Evolutionary conservation across 1,140 invertebrate species (phyloP), one percentile per base, ranked within the genome.

Genomic region (Zaprionus ornatus): DNA sequence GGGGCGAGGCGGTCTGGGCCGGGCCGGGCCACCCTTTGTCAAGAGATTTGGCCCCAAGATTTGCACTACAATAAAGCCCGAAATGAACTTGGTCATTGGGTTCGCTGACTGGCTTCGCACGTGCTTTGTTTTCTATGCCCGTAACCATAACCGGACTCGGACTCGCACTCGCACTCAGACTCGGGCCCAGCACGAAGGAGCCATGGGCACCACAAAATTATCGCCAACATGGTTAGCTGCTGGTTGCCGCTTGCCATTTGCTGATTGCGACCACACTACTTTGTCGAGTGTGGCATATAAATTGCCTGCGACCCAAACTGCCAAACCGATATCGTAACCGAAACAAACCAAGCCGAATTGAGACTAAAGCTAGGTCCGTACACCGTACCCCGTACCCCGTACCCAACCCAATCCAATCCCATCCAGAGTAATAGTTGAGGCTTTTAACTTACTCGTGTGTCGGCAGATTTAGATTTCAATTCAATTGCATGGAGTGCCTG

Each of bases 261-360:
- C 74, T 77, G 74, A 77, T 77, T 77, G 74, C 57, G 69, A 67
- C 70, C 68, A 63, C 74, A 77, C 56, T 73, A 73, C 60, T 66
- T 77, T 61, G 40, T 73, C 61, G 74, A 56, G 62, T 67, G 56
- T 23, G 21, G 62, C 62, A 73, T 73, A 77, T 73, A 77, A 77
- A 77, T 77, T 77, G 70, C 40, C 57, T 15, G 9, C 17, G 56
- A 61, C 19, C 55, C 42, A 12, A 48, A 40, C 15, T 27, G 52
- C 21, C 19, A 52, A 64, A 17, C 62, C 25, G 17, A 40, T 21
- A 15, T 23, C 35, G 29, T 23, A 27, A 48, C 50, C 7, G 1
- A 45, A 13, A 56, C 23, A 17, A 45, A 45, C 6, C 37, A 5
- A 40, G 13, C 35, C 37, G 15, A 40, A 40, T 32, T 9, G 29